These are phyloP conservation scores for Poecilia gillii DNA, from an alignment of 2,797 vertebrate species.

Conservation along the genomic window DNA sequence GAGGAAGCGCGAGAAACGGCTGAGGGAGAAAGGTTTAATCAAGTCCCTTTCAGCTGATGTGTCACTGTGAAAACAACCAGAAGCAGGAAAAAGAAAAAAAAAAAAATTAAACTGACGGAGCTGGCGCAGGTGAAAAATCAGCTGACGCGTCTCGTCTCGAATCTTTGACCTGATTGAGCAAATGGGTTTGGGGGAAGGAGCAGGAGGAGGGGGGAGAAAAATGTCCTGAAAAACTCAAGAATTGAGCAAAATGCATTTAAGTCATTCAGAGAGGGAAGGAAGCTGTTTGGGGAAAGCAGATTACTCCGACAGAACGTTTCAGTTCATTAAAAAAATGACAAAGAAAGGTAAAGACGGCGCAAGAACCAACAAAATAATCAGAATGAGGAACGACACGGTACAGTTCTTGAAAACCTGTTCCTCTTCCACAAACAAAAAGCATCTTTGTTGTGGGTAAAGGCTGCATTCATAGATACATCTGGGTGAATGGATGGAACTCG, in stretches of 20 bases:
- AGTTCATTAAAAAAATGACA: conserved; percentile 12
- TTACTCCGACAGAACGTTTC: conserved; percentile 21
- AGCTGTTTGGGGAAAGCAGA: conserved; percentile 43
- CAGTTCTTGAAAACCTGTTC: conserved; percentile 2
- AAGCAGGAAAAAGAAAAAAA: conserved; percentile 3
- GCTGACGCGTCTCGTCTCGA: conserved; percentile 32
- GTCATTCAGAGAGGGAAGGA: conserved; percentile 31
- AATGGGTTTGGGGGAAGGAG: neutral
- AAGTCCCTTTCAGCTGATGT: conserved; percentile 64
- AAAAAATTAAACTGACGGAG: conserved; percentile 11
- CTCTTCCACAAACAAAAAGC: conserved; percentile 15
- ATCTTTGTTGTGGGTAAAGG: conserved; percentile 61
- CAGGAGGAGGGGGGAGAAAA: neutral
- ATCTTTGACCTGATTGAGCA: conserved; percentile 33
- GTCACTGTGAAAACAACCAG: conserved; percentile 44
- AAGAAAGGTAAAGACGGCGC: conserved; percentile 23
- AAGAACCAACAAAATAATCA: conserved; percentile 31
- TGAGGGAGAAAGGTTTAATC: conserved; percentile 58
- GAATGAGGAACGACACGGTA: conserved; percentile 36
- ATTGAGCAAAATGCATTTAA: conserved; percentile 25
- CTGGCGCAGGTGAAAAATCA: conserved; percentile 43
- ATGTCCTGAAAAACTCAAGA: conserved; percentile 14
- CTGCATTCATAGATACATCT: conserved; percentile 12
- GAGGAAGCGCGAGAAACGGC: conserved; percentile 31
- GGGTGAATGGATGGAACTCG: no score